These are phyloP conservation scores for Aphelinus certus DNA, from an alignment of 1,140 invertebrate species.

Conservation along the genomic window DNA sequence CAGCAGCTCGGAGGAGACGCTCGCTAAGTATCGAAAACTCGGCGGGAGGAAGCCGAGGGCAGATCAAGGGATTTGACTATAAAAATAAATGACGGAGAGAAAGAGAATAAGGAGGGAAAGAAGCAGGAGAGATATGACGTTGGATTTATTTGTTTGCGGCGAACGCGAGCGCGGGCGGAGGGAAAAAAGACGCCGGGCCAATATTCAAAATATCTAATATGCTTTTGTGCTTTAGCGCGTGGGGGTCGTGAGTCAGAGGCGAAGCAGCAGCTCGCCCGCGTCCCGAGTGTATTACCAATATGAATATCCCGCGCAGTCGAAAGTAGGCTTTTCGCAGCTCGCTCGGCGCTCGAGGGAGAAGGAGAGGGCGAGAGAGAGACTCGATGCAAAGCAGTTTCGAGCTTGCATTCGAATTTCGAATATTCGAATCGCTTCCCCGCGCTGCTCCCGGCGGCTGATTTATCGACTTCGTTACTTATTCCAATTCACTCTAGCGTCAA, in stretches of 20 bases:
- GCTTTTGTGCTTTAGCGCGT: slow-evolving; percentile 45
- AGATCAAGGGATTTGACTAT: slow-evolving; percentile 1
- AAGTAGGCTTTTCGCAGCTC: slow-evolving; percentile 7
- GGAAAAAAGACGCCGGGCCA: slow-evolving; percentile 41
- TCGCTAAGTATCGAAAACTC: slow-evolving; percentile 21
- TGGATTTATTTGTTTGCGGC: slow-evolving; percentile 28
- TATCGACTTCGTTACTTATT: slow-evolving; percentile 39
- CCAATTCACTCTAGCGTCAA: slow-evolving; percentile 28
- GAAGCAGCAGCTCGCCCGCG: slow-evolving; percentile 8
- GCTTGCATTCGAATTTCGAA: slow-evolving; percentile 37
- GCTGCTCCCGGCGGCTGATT: slow-evolving; percentile 20
- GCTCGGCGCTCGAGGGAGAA: not conserved
- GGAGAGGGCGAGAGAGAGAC: not conserved
- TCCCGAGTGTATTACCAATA: slow-evolving; percentile 47
- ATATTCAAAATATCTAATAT: slow-evolving; percentile 60
- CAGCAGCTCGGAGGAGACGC: slow-evolving; percentile 15
- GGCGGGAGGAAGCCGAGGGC: not conserved
- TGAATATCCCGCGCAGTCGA: slow-evolving; percentile 30
- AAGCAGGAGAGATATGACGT: not conserved
- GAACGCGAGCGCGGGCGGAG: slow-evolving; percentile 8
- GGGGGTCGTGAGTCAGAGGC: slow-evolving; percentile 19
- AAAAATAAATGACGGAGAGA: slow-evolving; percentile 23
- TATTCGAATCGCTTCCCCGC: slow-evolving; percentile 13
- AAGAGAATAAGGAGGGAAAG: not conserved
- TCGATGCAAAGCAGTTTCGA: slow-evolving; percentile 29